These are phyloP conservation scores for Pelusios castaneus DNA, from an alignment of 2,113 vertebrate genomes.

Conservation along the genomic window DNA sequence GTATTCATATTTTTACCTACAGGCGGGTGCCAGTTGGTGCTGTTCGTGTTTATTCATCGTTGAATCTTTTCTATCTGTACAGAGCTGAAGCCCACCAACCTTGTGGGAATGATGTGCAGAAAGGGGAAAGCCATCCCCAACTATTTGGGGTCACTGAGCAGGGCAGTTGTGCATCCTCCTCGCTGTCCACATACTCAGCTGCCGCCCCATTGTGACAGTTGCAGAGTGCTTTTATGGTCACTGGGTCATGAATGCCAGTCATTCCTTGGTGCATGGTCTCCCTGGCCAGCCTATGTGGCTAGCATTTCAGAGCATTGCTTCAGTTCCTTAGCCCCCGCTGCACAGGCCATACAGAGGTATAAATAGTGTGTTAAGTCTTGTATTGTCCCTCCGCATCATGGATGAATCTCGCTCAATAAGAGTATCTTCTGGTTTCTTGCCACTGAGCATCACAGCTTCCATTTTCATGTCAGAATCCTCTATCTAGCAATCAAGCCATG, in stretches of 20 bases:
- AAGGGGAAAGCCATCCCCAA: too few relatives aligned
- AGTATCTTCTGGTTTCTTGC: background rate
- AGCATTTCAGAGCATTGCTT: background rate
- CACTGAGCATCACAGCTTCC: background rate
- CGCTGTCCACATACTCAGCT: too few relatives aligned
- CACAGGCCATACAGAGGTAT: background rate
- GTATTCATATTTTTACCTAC: background rate
- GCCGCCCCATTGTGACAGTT: too few relatives aligned
- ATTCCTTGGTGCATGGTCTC: background rate
- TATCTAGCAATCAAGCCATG: background rate
- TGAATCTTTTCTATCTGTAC: background rate
- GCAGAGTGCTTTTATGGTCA: background rate
- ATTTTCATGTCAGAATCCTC: background rate
- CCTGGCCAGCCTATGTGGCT: background rate
- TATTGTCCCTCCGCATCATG: background rate
- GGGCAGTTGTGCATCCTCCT: too few relatives aligned
- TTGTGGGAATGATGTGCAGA: too few relatives aligned
- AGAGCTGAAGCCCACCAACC: background rate
- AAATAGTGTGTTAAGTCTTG: background rate
- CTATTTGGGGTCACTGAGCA: too few relatives aligned
- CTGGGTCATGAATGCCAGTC: background rate
- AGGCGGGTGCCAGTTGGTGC: background rate
- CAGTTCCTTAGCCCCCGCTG: background rate
- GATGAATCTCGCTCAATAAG: background rate
- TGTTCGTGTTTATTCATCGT: background rate